These are phyloP conservation scores for Eupithecia vulgata DNA, from an alignment of 2,888 invertebrate species.

Conservation along the genomic window DNA sequence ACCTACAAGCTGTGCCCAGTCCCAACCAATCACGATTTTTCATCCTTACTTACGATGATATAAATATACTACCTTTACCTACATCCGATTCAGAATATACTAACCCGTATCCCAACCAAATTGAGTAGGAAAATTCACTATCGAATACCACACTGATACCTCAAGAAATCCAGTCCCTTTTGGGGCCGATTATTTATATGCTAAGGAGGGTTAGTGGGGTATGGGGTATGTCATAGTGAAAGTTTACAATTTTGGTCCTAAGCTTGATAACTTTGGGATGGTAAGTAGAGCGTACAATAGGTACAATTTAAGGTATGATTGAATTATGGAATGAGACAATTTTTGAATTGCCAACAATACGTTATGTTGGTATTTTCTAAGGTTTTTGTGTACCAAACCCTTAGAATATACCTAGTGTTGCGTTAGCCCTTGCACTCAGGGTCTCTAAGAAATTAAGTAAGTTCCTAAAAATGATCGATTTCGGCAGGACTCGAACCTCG, in stretches of 20 bases:
- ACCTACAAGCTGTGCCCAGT: not conserved
- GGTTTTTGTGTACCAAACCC: too few relatives aligned
- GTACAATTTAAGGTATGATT: not conserved
- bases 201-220: slow-evolving; percentile 46
- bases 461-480: too few relatives aligned
- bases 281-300: not conserved
- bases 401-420: too few relatives aligned
- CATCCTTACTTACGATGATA: slow-evolving; percentile 20
- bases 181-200: slow-evolving; percentile 58
- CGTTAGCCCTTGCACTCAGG: too few relatives aligned
- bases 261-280: slow-evolving; percentile 4
- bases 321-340: not conserved
- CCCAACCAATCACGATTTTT: slow-evolving; percentile 4
- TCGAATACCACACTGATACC: slow-evolving; percentile 43
- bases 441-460: too few relatives aligned
- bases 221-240: not conserved
- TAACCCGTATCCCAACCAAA: slow-evolving; percentile 26
- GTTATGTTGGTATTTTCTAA: too few relatives aligned
- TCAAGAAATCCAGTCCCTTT: slow-evolving; percentile 51
- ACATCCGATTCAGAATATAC: not conserved
- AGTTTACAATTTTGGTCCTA: not conserved
- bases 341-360: too few relatives aligned
- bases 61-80: slow-evolving; percentile 12
- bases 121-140: slow-evolving; percentile 44
- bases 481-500: too few relatives aligned